Conservation (phyloP, 2,888 invertebrate genomes). For the Creontiades dilutus region DNA sequence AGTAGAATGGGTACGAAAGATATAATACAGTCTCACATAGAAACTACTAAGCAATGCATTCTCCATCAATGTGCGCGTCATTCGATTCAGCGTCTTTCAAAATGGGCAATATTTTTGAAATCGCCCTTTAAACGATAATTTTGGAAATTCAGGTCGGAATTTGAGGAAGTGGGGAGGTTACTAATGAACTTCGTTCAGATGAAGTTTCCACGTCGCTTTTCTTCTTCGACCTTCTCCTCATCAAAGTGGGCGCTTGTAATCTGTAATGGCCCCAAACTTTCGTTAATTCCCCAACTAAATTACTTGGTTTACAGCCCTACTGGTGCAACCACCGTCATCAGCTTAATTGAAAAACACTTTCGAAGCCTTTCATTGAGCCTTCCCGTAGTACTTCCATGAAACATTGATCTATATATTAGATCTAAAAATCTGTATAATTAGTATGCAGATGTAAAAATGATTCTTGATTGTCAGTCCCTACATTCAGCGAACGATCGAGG, state of each 20-base stretch:
- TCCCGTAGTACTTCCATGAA: not conserved
- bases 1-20: too few species aligned
- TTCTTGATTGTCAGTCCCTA: too few species aligned
- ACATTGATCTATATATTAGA: slow-evolving; percentile 35
- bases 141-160: too few species aligned
- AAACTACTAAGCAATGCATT: too few species aligned
- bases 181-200: slow-evolving; percentile 24
- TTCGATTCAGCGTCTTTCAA: too few species aligned
- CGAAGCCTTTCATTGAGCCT: not conserved
- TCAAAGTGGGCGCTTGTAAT: slow-evolving; percentile 35
- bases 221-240: not conserved
- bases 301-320: slow-evolving; percentile 14
- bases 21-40: too few species aligned
- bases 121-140: too few species aligned
- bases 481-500: too few species aligned
- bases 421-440: too few species aligned
- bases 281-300: slow-evolving; percentile 20
- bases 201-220: slow-evolving; percentile 19
- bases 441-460: not conserved
- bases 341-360: not conserved
- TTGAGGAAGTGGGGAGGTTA: not conserved
- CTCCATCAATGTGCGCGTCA: too few species aligned
- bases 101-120: too few species aligned
- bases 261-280: slow-evolving; percentile 28
- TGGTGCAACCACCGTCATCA: not conserved